Base-by-base conservation (phyloP, 2,888 invertebrate genomes). In the Cheilosia scutellata region DNA sequence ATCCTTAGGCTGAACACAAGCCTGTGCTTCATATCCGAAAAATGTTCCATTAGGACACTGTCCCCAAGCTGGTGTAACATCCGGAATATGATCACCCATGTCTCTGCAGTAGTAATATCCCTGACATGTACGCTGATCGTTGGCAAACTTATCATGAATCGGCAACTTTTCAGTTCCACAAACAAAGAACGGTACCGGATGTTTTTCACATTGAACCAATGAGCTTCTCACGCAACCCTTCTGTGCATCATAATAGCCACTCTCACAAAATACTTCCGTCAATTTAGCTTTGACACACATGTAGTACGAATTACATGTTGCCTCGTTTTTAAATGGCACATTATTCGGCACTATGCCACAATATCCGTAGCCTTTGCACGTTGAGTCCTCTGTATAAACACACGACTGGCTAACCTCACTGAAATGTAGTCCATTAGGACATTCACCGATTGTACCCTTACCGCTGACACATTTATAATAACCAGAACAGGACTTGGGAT, bases 91-190 rank as follows among this genome's bases (percentile, higher is more conserved):
- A 0, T 87, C 87, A 0, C 90, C 91, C 4, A 88, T 29, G 47
- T 90, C 91, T 0, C 72, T 76, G 33, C 91, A 91, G 66, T 88
- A 90, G 68, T 88, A 89, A 62, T 91, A 91, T 0, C 91, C 91
- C 11, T 89, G 88, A 53, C 91, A 91, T 4, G 90, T 90, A 27
- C 89, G 89, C 2, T 87, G 77, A 66, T 91, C 91, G 3, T 68
- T 4, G 0, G 90, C 89, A 70, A 91, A 91, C 13, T 70, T 84
- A 75, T 89, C 60, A 0, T 90, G 88, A 58, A 88, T 78, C 0
- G 91, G 90, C 27, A 89, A 51, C 55, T 91, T 91, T 7, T 79
- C 87, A 5, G 75, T 89, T 37, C 91, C 91, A 63, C 91, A 91
- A 0, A 86, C 89, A 0, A 88, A 58, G 0, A 71, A 75, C 1